Percentiles rank a stretch among this genome's conserved stretches.
Conservation (phyloP, 2,113 vertebrate genomes). For the Lethenteron reissneri region DNA sequence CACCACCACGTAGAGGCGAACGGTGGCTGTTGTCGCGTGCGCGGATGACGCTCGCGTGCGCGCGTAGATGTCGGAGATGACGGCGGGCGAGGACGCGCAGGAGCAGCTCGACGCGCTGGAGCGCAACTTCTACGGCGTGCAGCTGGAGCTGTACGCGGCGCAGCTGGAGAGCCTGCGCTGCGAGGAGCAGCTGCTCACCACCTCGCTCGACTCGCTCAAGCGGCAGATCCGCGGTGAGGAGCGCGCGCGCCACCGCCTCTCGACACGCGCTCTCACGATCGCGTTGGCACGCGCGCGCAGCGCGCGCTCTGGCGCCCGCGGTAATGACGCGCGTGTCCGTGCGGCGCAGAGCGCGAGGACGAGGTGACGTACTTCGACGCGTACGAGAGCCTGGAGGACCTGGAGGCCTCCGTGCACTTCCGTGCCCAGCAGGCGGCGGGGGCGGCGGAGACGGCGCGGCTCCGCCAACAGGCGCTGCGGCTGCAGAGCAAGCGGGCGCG, state of each 20-base stretch:
- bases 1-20: no score
- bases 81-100: conserved; percentile 64
- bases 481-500: conserved; percentile 74
- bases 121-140: conserved; percentile 76
- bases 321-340: no score
- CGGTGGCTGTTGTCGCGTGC: no score
- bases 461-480: conserved; percentile 68
- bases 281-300: no score
- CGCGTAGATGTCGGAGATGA: conserved; percentile 64
- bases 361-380: conserved; percentile 93
- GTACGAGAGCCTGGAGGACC: conserved; percentile 58
- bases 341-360: conserved; percentile 53
- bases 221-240: conserved; percentile 58
- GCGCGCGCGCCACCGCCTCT: no score
- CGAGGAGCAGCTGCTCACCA: conserved; percentile 70
- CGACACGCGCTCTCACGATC: no score
- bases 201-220: conserved; percentile 74
- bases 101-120: conserved; percentile 65
- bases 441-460: conserved; percentile 34
- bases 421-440: conserved; percentile 57
- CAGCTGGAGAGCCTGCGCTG: conserved; percentile 83
- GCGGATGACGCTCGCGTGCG: no score
- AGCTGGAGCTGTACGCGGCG: conserved; percentile 86
- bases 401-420: no score
- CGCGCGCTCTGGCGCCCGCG: no score